Base-by-base conservation (phyloP, 2,113 vertebrate species). In the Candoia aspera region DNA sequence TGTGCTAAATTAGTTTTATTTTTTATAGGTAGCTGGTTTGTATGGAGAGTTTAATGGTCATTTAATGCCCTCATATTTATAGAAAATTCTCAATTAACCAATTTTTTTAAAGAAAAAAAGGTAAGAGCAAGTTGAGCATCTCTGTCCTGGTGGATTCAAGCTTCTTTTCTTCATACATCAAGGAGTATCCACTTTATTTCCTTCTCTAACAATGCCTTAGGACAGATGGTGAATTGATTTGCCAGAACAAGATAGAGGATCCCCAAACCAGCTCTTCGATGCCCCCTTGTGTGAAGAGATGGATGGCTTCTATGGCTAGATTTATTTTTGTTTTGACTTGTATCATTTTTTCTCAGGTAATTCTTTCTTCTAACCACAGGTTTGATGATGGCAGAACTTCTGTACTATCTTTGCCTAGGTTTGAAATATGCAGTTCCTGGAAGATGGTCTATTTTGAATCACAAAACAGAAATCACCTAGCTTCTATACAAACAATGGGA, bases 241-340 rank as follows among this genome's bases (percentile, higher is more conserved):
- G 26, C 79, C 23, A 29, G 57, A 42, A 13, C 29, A 21, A 53
- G 19, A 37, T n/a, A 49, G 46, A 62, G 29, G 19, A 60, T 46
- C 11, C 0, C 23, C 53, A 64, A 84, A 6, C 29, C 24, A 64
- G 89, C 88, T 92, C 91, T 64, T 29, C 68, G 6, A 3, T 88
- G 93, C 87, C 93, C 88, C 68, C 93, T 93, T 84, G 88, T 17
- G 93, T 88, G 10, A 21, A 54, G 24, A 83, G 8, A 62, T 24
- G 33, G 26, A n/a, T 21, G 64, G 53, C 60, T n/a, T 55, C 37
- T n/a, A 10, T 59, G 54, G 6, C n/a, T 83, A 23, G 6, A 79
- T 42, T 29, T 12, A 85, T 85, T 53, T 29, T 53, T 21, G 33
- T 26, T 85, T 85, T 11, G 46, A 29, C 29, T 29, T 85, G 33